Conservation (phyloP, 2,113 vertebrate genomes). For the Chloebia gouldiae region DNA sequence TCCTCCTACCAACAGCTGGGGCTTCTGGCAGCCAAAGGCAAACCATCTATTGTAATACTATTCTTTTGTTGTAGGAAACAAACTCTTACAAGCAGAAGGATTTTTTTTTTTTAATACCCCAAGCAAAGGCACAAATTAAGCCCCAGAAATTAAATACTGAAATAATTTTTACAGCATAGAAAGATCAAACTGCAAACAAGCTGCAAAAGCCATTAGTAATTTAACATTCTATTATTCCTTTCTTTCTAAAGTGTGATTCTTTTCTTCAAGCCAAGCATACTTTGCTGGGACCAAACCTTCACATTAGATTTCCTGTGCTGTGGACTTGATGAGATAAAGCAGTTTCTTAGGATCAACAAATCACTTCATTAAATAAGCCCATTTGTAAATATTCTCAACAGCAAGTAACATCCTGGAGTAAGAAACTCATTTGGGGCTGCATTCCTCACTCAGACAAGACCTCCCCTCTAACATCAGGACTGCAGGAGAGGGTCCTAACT, state of each 20-base stretch:
- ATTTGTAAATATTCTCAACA: constrained; percentile 1
- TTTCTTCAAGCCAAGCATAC: constrained; percentile 44
- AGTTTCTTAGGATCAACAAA: constrained; percentile 56
- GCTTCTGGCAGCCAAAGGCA: constrained; percentile 20
- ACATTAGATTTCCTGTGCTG: constrained; percentile 47
- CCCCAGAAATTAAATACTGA: constrained; percentile 22
- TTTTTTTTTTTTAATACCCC: background rate
- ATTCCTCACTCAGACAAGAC: background rate
- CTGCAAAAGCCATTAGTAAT: constrained; percentile 45
- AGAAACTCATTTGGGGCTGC: background rate
- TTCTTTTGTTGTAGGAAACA: constrained; percentile 32
- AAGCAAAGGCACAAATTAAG: constrained; percentile 40
- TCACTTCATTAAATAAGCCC: constrained; percentile 27
- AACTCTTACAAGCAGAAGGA: constrained; percentile 18
- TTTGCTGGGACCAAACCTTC: constrained; percentile 47
- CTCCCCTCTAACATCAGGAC: background rate
- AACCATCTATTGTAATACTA: constrained; percentile 25
- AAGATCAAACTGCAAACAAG: constrained; percentile 53
- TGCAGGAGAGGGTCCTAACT: background rate
- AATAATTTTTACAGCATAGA: constrained; percentile 38
- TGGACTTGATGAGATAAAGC: constrained; percentile 40
- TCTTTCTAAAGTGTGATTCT: background rate
- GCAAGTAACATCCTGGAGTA: background rate
- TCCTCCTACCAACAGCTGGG: background rate
- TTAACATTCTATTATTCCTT: constrained; percentile 36